Evolutionary conservation across 2,888 invertebrate species (phyloP).

Genomic region (Sylvicola cinctus): DNA sequence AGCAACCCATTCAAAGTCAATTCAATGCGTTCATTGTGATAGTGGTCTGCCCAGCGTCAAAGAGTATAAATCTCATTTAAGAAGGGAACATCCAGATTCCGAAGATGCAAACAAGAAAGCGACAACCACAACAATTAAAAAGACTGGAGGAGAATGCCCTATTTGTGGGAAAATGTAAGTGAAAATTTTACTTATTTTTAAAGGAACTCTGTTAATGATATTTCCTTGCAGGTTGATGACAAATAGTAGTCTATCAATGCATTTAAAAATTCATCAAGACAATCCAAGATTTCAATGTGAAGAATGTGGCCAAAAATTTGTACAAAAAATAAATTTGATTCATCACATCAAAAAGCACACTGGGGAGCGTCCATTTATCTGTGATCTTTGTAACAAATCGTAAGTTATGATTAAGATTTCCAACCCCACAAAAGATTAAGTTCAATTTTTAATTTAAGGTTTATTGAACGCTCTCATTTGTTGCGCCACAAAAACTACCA

Average conservation of each 20-base stretch:
- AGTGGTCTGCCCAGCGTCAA: constrained; percentile 18
- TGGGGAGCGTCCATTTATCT: constrained; percentile 22
- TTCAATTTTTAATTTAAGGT: constrained; percentile 10
- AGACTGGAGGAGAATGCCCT: constrained; percentile 15
- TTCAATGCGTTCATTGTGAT: constrained; percentile 19
- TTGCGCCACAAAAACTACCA: constrained; percentile 25
- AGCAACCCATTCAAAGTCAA: constrained; percentile 17
- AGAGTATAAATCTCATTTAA: constrained; percentile 20
- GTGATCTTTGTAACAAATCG: constrained; percentile 23
- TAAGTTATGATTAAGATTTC: constrained; percentile 5
- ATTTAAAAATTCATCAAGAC: constrained; percentile 24
- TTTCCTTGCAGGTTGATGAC: constrained; percentile 15
- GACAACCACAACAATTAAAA: not conserved
- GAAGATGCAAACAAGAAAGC: too few species aligned
- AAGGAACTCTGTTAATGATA: not conserved
- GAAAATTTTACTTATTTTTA: not conserved
- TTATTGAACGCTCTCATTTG: constrained; percentile 24
- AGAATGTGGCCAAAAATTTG: constrained; percentile 26
- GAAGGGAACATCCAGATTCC: constrained; percentile 15
- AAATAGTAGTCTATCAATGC: constrained; percentile 25
- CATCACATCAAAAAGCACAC: constrained; percentile 24
- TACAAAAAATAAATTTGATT: constrained; percentile 25
- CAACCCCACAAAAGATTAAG: too few species aligned
- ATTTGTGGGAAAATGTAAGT: constrained; percentile 25
- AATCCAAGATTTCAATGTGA: constrained; percentile 25